phyloP scores from a whole-genome alignment of 2,797 vertebrate species.

The Austrolebias charrua region DNA sequence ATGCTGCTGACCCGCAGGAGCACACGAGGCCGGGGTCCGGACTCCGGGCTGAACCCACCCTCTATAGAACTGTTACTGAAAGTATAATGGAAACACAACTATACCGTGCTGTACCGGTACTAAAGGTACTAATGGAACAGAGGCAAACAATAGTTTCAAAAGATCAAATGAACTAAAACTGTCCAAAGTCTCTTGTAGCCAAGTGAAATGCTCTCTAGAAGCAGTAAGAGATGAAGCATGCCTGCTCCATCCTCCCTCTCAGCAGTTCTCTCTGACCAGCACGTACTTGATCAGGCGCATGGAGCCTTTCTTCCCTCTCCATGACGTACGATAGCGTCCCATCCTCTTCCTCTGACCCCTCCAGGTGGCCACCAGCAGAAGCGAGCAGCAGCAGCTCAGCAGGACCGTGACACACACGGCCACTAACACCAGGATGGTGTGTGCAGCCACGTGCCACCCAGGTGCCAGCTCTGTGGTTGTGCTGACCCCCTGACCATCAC shows the following conservation, averaged over 20 bases:
- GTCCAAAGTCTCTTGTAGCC: neutral
- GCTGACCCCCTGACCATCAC: slow-evolving; percentile 38
- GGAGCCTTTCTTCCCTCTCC: slow-evolving; percentile 65
- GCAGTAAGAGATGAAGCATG: neutral
- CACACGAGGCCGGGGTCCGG: no score
- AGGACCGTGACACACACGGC: slow-evolving; percentile 76
- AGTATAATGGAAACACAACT: no score
- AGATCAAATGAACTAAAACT: no score
- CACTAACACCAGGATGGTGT: slow-evolving; percentile 78
- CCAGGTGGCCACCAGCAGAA: slow-evolving; percentile 74
- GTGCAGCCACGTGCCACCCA: slow-evolving; percentile 71
- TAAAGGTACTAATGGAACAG: no score
- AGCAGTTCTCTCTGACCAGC: slow-evolving; percentile 72
- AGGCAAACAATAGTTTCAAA: no score
- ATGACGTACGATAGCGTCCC: slow-evolving; percentile 78
- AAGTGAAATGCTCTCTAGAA: neutral
- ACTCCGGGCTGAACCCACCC: no score
- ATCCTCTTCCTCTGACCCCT: slow-evolving; percentile 78
- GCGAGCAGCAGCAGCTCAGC: slow-evolving; percentile 83
- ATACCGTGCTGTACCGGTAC: no score
- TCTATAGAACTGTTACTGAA: neutral
- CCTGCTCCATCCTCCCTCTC: slow-evolving; percentile 19
- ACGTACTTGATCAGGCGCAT: slow-evolving; percentile 79
- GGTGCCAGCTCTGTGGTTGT: slow-evolving; percentile 31
- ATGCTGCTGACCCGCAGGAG: no score